Evolutionary conservation across 2,888 invertebrate species (phyloP).

Genomic region (Chaetoderma sp.): DNA sequence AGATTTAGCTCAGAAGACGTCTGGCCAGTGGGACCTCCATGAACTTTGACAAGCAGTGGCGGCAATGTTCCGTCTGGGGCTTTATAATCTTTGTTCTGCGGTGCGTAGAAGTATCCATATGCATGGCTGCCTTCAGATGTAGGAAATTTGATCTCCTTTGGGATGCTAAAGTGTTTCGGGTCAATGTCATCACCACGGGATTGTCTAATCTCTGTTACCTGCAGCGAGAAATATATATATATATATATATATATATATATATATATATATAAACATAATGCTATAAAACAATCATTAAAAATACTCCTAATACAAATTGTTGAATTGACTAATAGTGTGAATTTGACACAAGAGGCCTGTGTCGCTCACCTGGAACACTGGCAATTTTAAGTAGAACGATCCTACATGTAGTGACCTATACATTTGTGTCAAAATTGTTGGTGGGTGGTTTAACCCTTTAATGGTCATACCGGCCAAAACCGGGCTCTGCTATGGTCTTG

Average conservation of each 20-base stretch:
- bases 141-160: conserved; percentile 62
- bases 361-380: too few relatives aligned
- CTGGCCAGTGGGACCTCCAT: conserved; percentile 70
- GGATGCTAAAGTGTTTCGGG: conserved; percentile 63
- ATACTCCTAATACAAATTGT: neutral
- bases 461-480: too few relatives aligned
- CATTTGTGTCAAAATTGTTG: too few relatives aligned
- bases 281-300: neutral
- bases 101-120: conserved; percentile 66
- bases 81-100: conserved; percentile 63
- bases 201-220: conserved; percentile 49
- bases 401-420: too few relatives aligned
- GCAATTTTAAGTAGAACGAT: too few relatives aligned
- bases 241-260: neutral
- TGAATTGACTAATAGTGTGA: too few relatives aligned
- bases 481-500: too few relatives aligned
- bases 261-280: neutral
- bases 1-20: conserved; percentile 57
- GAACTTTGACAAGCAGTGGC: conserved; percentile 68
- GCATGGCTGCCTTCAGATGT: conserved; percentile 50
- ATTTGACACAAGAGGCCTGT: too few relatives aligned
- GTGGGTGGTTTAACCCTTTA: too few relatives aligned
- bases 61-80: conserved; percentile 60
- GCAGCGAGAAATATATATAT: conserved; percentile 13
- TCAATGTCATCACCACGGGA: conserved; percentile 48